These are phyloP conservation scores for Cantharis rustica DNA, from an alignment of 2,888 invertebrate species.

Conservation along the genomic window DNA sequence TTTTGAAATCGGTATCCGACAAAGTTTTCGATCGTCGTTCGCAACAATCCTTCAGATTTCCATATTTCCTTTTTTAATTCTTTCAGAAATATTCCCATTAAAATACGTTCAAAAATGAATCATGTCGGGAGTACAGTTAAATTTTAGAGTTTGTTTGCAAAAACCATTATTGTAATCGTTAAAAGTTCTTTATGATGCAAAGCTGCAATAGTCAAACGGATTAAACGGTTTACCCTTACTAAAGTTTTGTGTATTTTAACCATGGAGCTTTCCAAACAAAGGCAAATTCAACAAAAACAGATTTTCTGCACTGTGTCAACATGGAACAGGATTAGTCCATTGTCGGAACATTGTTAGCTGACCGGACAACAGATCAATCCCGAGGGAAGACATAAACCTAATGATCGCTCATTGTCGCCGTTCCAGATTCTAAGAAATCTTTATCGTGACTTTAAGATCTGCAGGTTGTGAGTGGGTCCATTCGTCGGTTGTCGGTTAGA, in stretches of 20 bases:
- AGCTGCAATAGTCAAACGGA: conserved; percentile 13
- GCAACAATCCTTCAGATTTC: not conserved
- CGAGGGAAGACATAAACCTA: conserved; percentile 33
- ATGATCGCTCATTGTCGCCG: conserved; percentile 43
- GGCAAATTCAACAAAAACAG: conserved; percentile 17
- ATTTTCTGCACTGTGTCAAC: conserved; percentile 26
- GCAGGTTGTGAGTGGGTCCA: conserved; percentile 37
- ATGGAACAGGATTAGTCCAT: conserved; percentile 21
- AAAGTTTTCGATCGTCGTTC: not conserved
- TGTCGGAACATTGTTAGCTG: conserved; percentile 20
- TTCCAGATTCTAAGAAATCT: conserved; percentile 30
- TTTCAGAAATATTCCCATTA: conserved; percentile 6
- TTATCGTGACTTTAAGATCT: conserved; percentile 34
- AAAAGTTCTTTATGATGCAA: not conserved
- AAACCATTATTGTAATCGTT: conserved; percentile 1
- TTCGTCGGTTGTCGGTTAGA: conserved; percentile 30
- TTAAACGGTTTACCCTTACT: conserved; percentile 6
- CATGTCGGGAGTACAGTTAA: not conserved
- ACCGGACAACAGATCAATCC: conserved; percentile 45
- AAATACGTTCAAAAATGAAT: conserved; percentile 3
- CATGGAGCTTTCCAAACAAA: conserved; percentile 21
- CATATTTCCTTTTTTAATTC: not conserved
- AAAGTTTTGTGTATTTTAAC: conserved; percentile 16
- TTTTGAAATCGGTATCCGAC: not conserved
- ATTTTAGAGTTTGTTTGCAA: conserved; percentile 3